phyloP scores from a whole-genome alignment of 2,888 invertebrate genomes.

The Nymphalis polychloros region DNA sequence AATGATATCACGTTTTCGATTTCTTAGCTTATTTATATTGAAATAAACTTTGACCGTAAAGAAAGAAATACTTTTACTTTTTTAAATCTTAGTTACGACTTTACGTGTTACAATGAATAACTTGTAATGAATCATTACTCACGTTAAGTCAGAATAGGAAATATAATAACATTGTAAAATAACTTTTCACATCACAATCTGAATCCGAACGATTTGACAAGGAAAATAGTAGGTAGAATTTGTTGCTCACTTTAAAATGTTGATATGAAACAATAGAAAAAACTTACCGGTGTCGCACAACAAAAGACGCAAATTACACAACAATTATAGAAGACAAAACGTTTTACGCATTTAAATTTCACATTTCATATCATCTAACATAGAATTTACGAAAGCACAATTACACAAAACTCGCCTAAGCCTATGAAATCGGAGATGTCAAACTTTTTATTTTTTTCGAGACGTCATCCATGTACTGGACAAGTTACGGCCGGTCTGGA shows the following conservation, averaged over 20 bases:
- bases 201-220: slow-evolving; percentile 9
- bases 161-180: slow-evolving; percentile 24
- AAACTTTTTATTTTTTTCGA: slow-evolving; percentile 62
- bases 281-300: slow-evolving; percentile 46
- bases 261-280: slow-evolving; percentile 24
- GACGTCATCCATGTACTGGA: slow-evolving; percentile 48
- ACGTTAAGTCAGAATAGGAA: slow-evolving; percentile 38
- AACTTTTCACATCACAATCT: neutral
- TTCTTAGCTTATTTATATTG: too few species aligned
- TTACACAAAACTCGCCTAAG: slow-evolving; percentile 57
- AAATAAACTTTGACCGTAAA: too few species aligned
- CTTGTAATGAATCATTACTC: slow-evolving; percentile 36
- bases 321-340: slow-evolving; percentile 40
- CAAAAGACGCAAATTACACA: slow-evolving; percentile 44
- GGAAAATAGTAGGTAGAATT: slow-evolving; percentile 29
- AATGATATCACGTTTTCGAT: too few species aligned
- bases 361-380: slow-evolving; percentile 45
- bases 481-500: slow-evolving; percentile 58
- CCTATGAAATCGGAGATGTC: slow-evolving; percentile 66
- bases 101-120: too few species aligned
- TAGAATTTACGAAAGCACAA: slow-evolving; percentile 43
- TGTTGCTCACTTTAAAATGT: slow-evolving; percentile 7
- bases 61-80: too few species aligned
- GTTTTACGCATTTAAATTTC: slow-evolving; percentile 41
- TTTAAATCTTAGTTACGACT: too few species aligned